A percentile compares a stretch with the other conserved stretches of the same genome.
These are phyloP conservation scores for Trematomus loennbergii DNA, from an alignment of 2,113 vertebrate genomes.

Conservation along the genomic window DNA sequence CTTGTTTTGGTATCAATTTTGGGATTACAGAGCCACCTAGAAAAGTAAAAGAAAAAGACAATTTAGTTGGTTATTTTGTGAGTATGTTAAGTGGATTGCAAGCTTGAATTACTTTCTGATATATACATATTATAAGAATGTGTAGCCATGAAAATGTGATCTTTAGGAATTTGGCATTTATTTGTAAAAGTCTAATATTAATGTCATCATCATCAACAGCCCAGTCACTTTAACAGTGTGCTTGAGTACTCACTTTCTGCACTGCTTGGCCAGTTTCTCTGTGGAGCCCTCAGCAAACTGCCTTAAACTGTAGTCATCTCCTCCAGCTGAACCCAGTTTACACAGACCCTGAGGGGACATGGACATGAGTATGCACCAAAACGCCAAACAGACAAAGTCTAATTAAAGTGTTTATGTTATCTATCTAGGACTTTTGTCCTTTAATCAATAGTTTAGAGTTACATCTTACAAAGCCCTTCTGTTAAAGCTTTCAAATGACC, in stretches of 20 bases:
- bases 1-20: constrained; percentile 91
- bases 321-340: constrained; percentile 97
- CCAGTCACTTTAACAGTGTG: neutral
- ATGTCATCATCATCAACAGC: too few species aligned
- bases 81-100: neutral
- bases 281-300: constrained; percentile 99
- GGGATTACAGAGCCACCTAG: constrained; percentile 93
- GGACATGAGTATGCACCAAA: constrained; percentile 5
- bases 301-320: constrained; percentile 93
- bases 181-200: neutral
- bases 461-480: too few species aligned
- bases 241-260: constrained; percentile 90
- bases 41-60: constrained; percentile 28
- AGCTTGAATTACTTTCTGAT: neutral
- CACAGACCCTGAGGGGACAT: constrained; percentile 90
- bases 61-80: neutral
- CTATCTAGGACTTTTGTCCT: neutral
- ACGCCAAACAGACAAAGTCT: neutral
- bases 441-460: too few species aligned
- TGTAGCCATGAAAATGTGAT: neutral
- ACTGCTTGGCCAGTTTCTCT: constrained; percentile 96
- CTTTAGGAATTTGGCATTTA: neutral
- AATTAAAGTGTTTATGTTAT: neutral
- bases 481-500: too few species aligned
- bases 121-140: neutral